Percentiles rank a stretch among this genome's conserved stretches.
Conservation (phyloP, 2,888 invertebrate genomes). For the Epistrophella euchroma region DNA sequence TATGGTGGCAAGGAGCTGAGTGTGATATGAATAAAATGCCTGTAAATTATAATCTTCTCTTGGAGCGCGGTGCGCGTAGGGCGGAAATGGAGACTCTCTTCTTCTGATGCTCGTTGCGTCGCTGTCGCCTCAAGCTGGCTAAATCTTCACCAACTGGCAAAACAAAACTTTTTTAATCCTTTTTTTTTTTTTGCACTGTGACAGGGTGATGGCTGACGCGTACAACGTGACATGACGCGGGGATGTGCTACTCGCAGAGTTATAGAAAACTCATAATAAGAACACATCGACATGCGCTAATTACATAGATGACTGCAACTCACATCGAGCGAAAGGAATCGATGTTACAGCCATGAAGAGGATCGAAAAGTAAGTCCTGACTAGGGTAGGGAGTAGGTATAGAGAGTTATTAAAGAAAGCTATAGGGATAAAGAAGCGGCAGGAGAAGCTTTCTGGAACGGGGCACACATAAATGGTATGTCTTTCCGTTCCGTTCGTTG, state of each 20-base stretch:
- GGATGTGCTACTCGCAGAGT: neutral
- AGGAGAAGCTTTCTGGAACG: neutral
- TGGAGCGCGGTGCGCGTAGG: neutral
- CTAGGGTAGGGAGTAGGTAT: neutral
- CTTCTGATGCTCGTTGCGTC: neutral
- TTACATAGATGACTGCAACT: slow-evolving; percentile 74
- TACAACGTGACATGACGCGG: neutral
- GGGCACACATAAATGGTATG: slow-evolving; percentile 15
- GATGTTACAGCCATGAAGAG: slow-evolving; percentile 58
- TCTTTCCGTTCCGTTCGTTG: slow-evolving; percentile 2
- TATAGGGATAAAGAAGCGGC: slow-evolving; percentile 24
- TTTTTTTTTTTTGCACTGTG: slow-evolving; percentile 12
- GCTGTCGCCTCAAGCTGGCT: neutral
- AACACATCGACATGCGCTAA: slow-evolving; percentile 66
- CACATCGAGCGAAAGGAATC: slow-evolving; percentile 72
- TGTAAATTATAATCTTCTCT: slow-evolving; percentile 58
- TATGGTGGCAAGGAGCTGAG: slow-evolving; percentile 56
- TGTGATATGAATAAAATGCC: slow-evolving; percentile 69
- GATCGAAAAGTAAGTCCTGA: slow-evolving; percentile 14
- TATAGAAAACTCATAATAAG: slow-evolving; percentile 37
- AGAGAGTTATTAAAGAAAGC: slow-evolving; percentile 42
- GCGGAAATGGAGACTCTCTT: slow-evolving; percentile 3
- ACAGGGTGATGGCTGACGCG: slow-evolving; percentile 3
- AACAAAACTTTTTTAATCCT: slow-evolving; percentile 66
- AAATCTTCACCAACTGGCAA: slow-evolving; percentile 46